Evolutionary conservation across 2,113 vertebrate species (phyloP), one percentile per base, ranked within the genome.

Genomic region (Embiotoca jacksoni): DNA sequence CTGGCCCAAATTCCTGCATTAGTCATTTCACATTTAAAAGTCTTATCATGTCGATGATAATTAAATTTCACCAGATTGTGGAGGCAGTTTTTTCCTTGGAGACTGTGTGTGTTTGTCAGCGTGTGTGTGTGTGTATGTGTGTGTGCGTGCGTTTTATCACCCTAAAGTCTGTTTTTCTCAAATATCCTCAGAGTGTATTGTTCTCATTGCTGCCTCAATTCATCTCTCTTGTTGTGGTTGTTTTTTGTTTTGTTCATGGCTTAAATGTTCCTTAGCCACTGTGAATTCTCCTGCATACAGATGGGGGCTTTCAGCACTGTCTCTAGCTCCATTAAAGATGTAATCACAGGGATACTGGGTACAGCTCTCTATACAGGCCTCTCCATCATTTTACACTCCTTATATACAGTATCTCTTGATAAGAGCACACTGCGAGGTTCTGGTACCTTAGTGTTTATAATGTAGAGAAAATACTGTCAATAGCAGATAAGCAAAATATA

Each of bases 211-310:
- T 63, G 64, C 62, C 57, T 80, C 41, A 0, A 87, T 87, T 76
- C 72, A 84, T 80, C 69, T 66, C 2, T 36, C 56, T 73, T 78
- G 31, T 79, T 66, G 68, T 75, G 7, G 60, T 52, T 52, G 13
- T 70, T 78, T 72, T n/a, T 67, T 63, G 44, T 65, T 53, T 53
- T 64, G 57, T 80, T 78, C 44, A 62, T 39, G 35, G 75, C 62
- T 74, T 77, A 79, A 80, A 82, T 81, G 56, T 72, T 65, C 55
- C 62, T 72, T 60, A 39, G 84, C 60, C 47, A 49, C 80, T 35
- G 39, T 39, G 41, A 58, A 54, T 60, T 61, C 37, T 63, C 54
- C 70, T 84, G 85, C 87, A 90, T 89, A 89, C 80, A 78, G 66
- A 89, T 87, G 65, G 61, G 46, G 16, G 55, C 52, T 80, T 78